Evolutionary conservation across 2,888 invertebrate species (phyloP).

Genomic region (Drosophila nigricruria): DNA sequence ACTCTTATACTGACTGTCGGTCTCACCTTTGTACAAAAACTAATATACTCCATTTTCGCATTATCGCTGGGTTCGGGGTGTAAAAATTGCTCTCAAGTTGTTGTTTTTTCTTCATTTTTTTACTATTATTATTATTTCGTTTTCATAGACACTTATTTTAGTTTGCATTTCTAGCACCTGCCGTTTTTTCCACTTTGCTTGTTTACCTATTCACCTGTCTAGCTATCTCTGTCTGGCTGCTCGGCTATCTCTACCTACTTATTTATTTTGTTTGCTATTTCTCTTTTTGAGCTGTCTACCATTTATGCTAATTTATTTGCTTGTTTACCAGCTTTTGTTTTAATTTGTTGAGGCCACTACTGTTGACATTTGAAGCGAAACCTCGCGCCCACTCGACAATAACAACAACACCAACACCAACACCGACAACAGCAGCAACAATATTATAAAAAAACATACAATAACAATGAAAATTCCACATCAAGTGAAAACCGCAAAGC

Average conservation of each 20-base stretch:
- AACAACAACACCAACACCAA: neutral
- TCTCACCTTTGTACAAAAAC: neutral
- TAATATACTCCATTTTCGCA: neutral
- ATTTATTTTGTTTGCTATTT: constrained; percentile 46
- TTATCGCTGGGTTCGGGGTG: neutral
- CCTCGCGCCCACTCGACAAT: constrained; percentile 41
- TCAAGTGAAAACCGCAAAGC: constrained; percentile 29
- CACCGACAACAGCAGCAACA: neutral
- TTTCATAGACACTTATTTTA: constrained; percentile 37
- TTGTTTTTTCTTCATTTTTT: constrained; percentile 15
- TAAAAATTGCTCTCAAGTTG: constrained; percentile 28
- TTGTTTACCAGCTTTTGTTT: constrained; percentile 79
- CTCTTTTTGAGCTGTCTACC: constrained; percentile 56
- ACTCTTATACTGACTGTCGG: too few relatives aligned
- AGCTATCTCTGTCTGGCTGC: constrained; percentile 19
- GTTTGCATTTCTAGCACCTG: constrained; percentile 72
- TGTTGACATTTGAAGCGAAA: constrained; percentile 68
- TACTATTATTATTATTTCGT: constrained; percentile 30
- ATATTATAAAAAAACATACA: constrained; percentile 2
- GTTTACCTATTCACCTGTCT: constrained; percentile 54
- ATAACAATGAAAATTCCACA: constrained; percentile 35
- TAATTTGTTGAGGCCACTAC: constrained; percentile 77
- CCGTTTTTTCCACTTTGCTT: constrained; percentile 72
- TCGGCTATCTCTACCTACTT: constrained; percentile 22
- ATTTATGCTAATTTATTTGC: constrained; percentile 80